Base-by-base conservation (phyloP, 2,113 vertebrate species). In the Cinclus cinclus region DNA sequence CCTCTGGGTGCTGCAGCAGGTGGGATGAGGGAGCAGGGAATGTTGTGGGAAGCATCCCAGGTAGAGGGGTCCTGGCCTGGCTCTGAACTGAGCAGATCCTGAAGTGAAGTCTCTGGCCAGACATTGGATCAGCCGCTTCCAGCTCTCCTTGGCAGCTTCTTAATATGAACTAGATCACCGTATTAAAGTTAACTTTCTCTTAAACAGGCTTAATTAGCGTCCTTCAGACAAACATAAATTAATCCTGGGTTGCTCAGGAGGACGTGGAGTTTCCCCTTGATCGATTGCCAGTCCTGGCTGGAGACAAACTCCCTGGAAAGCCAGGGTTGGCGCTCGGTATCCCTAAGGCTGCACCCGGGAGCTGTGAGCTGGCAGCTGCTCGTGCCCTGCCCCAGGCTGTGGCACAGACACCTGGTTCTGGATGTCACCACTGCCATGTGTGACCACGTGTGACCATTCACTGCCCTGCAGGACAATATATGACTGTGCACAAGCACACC, bases 181-280 rank as follows among this genome's bases (percentile, higher is more conserved):
- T 84, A 94, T 96, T 97, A 97, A 98, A 97, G 96, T 97, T 92
- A 97, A 97, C 97, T 96, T 98, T 97, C 96, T 96, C 97, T 97
- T 96, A 94, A 97, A 94, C 91, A 90, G 96, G 95, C 95, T 95
- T 97, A 97, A 98, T 98, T 97, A 98, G 97, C 90, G 7, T 79
- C 95, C 92, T 97, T 94, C 89, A 83, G 92, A 90, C 91, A 94
- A 97, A 96, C 96, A 97, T 95, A 96, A 98, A 98, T 98, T 97
- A 97, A 97, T 92, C 96, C 94, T 75, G 86, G 79, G 91, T 9
- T 62, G 85, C 96, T 95, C 80, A 14, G 47, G 93, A 92, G 96
- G 96, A 96, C 64, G 83, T 0, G 8, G 78, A 89, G 82, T 68
- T 94, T 82, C 83, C 19, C 27, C 73, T 39, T 33, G 87, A 95